Evolutionary conservation across 2,797 vertebrate genomes (phyloP).

Genomic region (Liparis tanakae): DNA sequence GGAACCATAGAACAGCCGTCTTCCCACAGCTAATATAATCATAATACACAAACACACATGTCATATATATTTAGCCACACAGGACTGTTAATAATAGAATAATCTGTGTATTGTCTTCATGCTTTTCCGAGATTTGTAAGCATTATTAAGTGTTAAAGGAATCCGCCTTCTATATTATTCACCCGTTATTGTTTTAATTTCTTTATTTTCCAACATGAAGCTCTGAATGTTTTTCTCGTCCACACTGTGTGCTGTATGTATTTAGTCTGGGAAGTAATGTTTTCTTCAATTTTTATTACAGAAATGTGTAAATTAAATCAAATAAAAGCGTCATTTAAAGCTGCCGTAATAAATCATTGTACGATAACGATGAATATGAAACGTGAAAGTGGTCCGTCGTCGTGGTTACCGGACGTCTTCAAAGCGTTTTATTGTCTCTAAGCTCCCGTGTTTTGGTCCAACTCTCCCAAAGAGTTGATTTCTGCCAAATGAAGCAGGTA

Average conservation of each 20-base stretch:
- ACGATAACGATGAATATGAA: background rate
- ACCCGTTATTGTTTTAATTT: background rate
- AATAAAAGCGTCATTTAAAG: background rate
- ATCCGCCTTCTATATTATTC: background rate
- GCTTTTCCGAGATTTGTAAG: background rate
- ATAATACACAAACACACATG: constrained; percentile 10
- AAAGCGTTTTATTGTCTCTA: background rate
- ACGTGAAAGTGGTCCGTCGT: background rate
- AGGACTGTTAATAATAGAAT: constrained; percentile 14
- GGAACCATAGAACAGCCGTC: constrained; percentile 21
- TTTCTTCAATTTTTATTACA: too few species aligned
- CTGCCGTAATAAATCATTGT: background rate
- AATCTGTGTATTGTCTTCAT: constrained; percentile 15
- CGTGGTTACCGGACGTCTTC: background rate
- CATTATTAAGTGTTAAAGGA: background rate
- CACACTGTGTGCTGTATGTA: too few species aligned
- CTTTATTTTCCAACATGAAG: too few species aligned
- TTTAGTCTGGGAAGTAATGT: too few species aligned
- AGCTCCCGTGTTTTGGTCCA: background rate
- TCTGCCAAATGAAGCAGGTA: background rate
- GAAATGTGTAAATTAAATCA: too few species aligned
- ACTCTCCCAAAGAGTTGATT: background rate
- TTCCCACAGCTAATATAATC: constrained; percentile 22
- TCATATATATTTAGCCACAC: background rate
- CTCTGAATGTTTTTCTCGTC: too few species aligned